These are phyloP conservation scores for Archaeoteleia sp. DNA, from an alignment of 2,888 invertebrate genomes.

Conservation along the genomic window DNA sequence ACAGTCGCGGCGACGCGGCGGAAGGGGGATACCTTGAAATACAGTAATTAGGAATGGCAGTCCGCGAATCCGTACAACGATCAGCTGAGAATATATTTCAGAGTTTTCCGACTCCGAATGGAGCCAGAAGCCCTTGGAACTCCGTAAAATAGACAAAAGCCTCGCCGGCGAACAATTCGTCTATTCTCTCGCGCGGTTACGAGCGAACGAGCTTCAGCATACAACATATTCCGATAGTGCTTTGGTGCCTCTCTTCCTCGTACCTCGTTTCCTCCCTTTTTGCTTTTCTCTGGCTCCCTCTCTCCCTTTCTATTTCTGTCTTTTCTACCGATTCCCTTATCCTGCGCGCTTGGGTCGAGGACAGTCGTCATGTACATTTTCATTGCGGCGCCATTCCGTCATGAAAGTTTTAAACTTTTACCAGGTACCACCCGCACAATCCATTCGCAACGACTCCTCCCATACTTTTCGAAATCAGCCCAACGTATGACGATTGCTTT, in stretches of 20 bases:
- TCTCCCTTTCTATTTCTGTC: slow-evolving; percentile 13
- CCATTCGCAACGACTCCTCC: no score
- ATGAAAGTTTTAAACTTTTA: slow-evolving; percentile 67
- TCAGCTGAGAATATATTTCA: slow-evolving; percentile 71
- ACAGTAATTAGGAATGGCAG: slow-evolving; percentile 70
- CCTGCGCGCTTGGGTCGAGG: slow-evolving; percentile 50
- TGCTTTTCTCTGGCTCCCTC: slow-evolving; percentile 8
- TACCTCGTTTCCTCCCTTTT: slow-evolving; percentile 20
- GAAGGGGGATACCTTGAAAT: slow-evolving; percentile 63
- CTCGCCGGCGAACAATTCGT: slow-evolving; percentile 70
- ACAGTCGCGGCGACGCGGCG: slow-evolving; percentile 61
- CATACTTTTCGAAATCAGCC: no score
- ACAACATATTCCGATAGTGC: slow-evolving; percentile 66
- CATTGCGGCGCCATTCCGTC: slow-evolving; percentile 62
- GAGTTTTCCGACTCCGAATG: slow-evolving; percentile 69
- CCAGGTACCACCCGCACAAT: slow-evolving; percentile 56
- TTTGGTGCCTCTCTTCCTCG: slow-evolving; percentile 48
- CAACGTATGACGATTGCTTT: no score
- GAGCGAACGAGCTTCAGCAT: slow-evolving; percentile 68
- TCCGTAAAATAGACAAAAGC: slow-evolving; percentile 73
- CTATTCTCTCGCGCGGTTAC: slow-evolving; percentile 70
- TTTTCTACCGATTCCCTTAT: slow-evolving; percentile 8
- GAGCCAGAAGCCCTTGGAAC: slow-evolving; percentile 70
- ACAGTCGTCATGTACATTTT: slow-evolving; percentile 58
- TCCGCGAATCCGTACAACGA: slow-evolving; percentile 69